These are phyloP conservation scores for Heliornis fulica DNA, from an alignment of 2,113 vertebrate species.

Conservation along the genomic window DNA sequence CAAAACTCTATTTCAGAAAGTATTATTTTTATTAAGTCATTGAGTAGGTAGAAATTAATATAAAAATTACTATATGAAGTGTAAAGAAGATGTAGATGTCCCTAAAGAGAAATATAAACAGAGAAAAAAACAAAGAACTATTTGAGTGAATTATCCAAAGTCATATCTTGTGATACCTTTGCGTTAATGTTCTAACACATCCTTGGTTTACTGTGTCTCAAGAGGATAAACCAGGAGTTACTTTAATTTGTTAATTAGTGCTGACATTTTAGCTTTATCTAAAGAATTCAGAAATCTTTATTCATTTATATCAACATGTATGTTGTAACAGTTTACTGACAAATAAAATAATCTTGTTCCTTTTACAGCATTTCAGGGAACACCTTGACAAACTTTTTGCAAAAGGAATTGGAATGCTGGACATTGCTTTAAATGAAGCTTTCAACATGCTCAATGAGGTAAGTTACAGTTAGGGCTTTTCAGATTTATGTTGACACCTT, in stretches of 20 bases:
- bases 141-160: background rate
- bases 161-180: background rate
- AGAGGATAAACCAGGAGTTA: background rate
- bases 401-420: slow-evolving; percentile 96
- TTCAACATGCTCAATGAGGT: slow-evolving; percentile 93
- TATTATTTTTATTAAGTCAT: background rate
- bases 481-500: background rate
- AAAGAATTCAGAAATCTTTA: background rate
- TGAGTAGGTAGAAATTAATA: background rate
- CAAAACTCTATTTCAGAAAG: background rate
- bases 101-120: background rate
- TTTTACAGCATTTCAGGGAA: slow-evolving; percentile 91
- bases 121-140: background rate
- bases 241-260: background rate
- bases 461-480: slow-evolving; percentile 76
- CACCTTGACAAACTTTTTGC: slow-evolving; percentile 94
- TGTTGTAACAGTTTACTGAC: background rate
- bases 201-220: background rate
- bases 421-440: slow-evolving; percentile 91
- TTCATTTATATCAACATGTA: background rate
- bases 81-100: background rate
- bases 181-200: background rate
- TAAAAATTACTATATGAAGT: background rate
- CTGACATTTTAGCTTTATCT: background rate
- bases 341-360: background rate